These are phyloP conservation scores for Poeciliopsis paucimaculata DNA, from an alignment of 2,797 vertebrate species.

Conservation along the genomic window DNA sequence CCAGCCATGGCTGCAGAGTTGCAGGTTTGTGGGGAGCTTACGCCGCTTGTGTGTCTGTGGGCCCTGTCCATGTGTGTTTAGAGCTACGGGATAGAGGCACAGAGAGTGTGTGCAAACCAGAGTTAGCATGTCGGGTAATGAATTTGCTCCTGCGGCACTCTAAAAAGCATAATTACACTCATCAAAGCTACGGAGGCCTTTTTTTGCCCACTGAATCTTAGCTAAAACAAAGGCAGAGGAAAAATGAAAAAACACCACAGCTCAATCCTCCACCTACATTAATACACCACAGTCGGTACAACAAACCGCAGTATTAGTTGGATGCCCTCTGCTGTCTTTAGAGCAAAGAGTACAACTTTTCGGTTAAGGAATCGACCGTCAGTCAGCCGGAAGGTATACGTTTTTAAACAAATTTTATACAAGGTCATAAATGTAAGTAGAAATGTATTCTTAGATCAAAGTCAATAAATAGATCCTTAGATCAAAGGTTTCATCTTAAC, in stretches of 20 bases:
- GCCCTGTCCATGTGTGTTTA: constrained; percentile 64
- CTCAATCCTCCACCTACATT: constrained; percentile 42
- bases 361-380: background rate
- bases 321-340: constrained; percentile 30
- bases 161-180: constrained; percentile 81
- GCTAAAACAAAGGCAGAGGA: constrained; percentile 69
- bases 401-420: constrained; percentile 15
- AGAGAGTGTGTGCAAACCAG: constrained; percentile 52
- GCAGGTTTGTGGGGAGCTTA: constrained; percentile 73
- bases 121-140: constrained; percentile 77
- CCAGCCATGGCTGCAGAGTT: constrained; percentile 53
- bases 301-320: constrained; percentile 39
- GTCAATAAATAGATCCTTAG: constrained; percentile 6
- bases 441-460: background rate
- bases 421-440: background rate
- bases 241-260: constrained; percentile 30
- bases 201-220: constrained; percentile 70
- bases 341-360: constrained; percentile 9
- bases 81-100: constrained; percentile 62
- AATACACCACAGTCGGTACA: constrained; percentile 35
- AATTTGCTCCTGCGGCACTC: constrained; percentile 81
- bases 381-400: background rate
- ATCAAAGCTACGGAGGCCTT: constrained; percentile 74
- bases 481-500: constrained; percentile 28
- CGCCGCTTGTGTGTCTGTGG: constrained; percentile 68